Conservation (phyloP, 2,888 invertebrate species). For the Gari tellinella region DNA sequence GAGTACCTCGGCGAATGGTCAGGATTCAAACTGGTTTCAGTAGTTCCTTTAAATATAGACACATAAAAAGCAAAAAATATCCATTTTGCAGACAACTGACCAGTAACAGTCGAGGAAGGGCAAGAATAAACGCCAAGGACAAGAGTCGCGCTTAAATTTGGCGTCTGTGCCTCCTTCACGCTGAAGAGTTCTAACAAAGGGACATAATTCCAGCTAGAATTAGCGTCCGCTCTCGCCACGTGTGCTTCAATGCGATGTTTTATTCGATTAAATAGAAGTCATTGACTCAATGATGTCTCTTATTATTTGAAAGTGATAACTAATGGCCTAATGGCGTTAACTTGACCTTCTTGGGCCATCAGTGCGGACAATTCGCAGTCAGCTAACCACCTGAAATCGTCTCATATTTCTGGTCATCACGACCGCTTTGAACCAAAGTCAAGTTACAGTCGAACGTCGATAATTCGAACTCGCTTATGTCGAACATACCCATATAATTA, state of each 20-base stretch:
- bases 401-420: slow-evolving; percentile 20
- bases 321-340: slow-evolving; percentile 22
- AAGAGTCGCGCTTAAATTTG: slow-evolving; percentile 27
- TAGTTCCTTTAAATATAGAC: too few species aligned
- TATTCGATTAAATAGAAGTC: slow-evolving; percentile 8
- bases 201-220: slow-evolving; percentile 4
- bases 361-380: slow-evolving; percentile 2
- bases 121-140: too few species aligned
- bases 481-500: too few species aligned
- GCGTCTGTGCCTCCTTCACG: slow-evolving; percentile 4
- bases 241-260: slow-evolving; percentile 7
- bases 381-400: slow-evolving; percentile 7
- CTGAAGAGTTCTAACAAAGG: slow-evolving; percentile 10
- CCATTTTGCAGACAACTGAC: too few species aligned
- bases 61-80: too few species aligned
- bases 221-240: slow-evolving; percentile 9
- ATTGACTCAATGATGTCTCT: slow-evolving; percentile 21
- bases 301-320: slow-evolving; percentile 20
- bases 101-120: too few species aligned
- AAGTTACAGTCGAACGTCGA: too few species aligned
- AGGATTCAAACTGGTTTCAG: too few species aligned
- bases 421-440: slow-evolving; percentile 9
- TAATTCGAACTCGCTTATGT: too few species aligned
- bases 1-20: too few species aligned
- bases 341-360: slow-evolving; percentile 14